Percentiles rank a stretch among this genome's conserved stretches.
Evolutionary conservation across 2,888 invertebrate species (phyloP).

Genomic region (Chymomyza fuscimana): DNA sequence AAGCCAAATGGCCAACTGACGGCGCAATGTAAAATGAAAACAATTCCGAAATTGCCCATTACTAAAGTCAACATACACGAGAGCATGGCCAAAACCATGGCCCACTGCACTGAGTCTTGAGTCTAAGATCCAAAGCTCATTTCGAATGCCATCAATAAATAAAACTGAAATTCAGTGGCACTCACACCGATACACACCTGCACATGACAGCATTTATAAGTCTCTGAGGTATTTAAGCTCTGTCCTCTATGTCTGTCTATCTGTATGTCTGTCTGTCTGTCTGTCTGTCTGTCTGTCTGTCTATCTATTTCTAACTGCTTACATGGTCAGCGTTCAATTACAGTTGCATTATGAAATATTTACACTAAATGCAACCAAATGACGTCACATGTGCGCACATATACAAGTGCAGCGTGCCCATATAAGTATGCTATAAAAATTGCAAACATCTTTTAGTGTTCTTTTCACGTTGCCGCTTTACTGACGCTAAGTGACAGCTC

Average conservation of each 20-base stretch:
- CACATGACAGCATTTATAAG: background rate
- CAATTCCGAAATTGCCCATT: conserved; percentile 47
- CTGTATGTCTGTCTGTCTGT: background rate
- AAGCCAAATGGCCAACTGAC: background rate
- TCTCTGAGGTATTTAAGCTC: background rate
- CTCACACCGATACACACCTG: background rate
- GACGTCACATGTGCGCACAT: conserved; percentile 3
- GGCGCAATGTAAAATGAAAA: conserved; percentile 8
- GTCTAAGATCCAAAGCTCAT: conserved; percentile 44
- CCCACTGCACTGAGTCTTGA: conserved; percentile 13
- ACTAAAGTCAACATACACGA: conserved; percentile 58
- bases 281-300: background rate
- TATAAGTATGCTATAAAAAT: conserved; percentile 53
- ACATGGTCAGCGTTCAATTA: conserved; percentile 30
- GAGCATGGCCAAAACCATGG: background rate
- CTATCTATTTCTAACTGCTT: background rate
- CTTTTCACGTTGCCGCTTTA: conserved; percentile 8
- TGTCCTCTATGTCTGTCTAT: background rate
- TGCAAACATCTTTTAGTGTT: conserved; percentile 29
- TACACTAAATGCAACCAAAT: background rate
- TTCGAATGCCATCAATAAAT: conserved; percentile 71
- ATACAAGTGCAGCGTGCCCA: conserved; percentile 19
- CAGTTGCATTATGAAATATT: conserved; percentile 38
- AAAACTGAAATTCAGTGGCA: conserved; percentile 51
- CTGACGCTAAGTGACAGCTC: conserved; percentile 30